Conservation (phyloP, 2,113 vertebrate genomes). For the Solea solea region DNA sequence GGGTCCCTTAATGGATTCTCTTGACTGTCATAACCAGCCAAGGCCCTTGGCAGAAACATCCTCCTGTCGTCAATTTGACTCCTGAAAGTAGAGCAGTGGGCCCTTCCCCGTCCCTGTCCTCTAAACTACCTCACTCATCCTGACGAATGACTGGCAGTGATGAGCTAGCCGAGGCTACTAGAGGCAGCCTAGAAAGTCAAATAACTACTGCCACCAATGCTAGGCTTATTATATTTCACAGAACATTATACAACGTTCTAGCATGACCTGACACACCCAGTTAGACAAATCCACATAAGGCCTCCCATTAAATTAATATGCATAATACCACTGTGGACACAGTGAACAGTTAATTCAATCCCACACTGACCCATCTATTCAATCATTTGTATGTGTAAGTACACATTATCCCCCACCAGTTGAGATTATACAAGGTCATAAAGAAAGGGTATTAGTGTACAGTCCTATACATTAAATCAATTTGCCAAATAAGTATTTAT, state of each 20-base stretch:
- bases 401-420: conserved; percentile 33
- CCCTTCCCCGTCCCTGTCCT: conserved; percentile 61
- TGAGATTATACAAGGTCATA: conserved; percentile 34
- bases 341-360: conserved; percentile 12
- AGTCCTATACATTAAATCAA: conserved; percentile 50
- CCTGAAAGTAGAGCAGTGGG: conserved; percentile 57
- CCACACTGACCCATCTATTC: conserved; percentile 3
- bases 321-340: conserved; percentile 15
- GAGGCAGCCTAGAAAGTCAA: conserved; percentile 4
- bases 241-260: background rate
- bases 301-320: background rate
- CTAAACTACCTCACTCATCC: conserved; percentile 40
- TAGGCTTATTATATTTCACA: background rate
- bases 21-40: conserved; percentile 57
- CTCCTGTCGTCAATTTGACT: conserved; percentile 47
- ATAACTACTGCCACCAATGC: conserved; percentile 3
- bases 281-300: background rate
- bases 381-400: background rate
- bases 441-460: conserved; percentile 3
- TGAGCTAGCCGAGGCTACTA: conserved; percentile 59
- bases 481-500: conserved; percentile 53
- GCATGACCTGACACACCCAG: background rate
- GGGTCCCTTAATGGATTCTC: conserved; percentile 52
- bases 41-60: conserved; percentile 63
- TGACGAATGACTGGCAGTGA: conserved; percentile 50